Evolutionary conservation across 2,113 vertebrate genomes (phyloP), one percentile per base, ranked within the genome.

Genomic region (Rousettus leschenaultii): DNA sequence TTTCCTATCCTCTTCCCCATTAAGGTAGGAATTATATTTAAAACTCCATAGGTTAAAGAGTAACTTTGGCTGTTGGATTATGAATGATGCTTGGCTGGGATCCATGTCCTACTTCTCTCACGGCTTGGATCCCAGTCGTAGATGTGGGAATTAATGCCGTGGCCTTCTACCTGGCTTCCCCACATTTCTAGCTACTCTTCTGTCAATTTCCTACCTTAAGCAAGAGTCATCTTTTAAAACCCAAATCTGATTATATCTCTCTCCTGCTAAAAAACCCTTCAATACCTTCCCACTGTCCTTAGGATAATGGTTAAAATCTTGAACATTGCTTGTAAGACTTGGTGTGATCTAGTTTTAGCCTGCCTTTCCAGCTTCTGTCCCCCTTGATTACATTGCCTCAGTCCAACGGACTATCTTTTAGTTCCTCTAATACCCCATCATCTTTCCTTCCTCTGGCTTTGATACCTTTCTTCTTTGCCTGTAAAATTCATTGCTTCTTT

Each of bases 1-100:
- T 99, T 99, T 97, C 99, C 99, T 57, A 99, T 99, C 94, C 98
- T 99, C 51, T 99, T 99, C 97, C 99, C 99, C 14, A 98, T 99
- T 94, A 99, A 99, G 98, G 99, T 99, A 98, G 98, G 99, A 26
- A 24, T 91, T 51, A 6, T 71, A 16, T 84, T 77, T 86, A 84
- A 79, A 45, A 86, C 33, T 88, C 19, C 11, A 7, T 61, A 75
- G 55, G 35, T 75, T 70, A 73, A 93, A 57, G 53, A 82, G 19
- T 66, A 59, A 78, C 26, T 95, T 85, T 7, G 7, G 28, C 61
- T 40, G 30, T 33, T 77, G 45, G n/a, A 13, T 77, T 55, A 28
- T 92, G 55, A 38, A 26, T 77, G 59, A 40, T 30, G 22, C 14
- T 78, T 86, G 33, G 33, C 61, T 73, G 3, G 86, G 57, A 78